Base-by-base conservation (phyloP, 2,797 vertebrate species). In the Karalla daura region DNA sequence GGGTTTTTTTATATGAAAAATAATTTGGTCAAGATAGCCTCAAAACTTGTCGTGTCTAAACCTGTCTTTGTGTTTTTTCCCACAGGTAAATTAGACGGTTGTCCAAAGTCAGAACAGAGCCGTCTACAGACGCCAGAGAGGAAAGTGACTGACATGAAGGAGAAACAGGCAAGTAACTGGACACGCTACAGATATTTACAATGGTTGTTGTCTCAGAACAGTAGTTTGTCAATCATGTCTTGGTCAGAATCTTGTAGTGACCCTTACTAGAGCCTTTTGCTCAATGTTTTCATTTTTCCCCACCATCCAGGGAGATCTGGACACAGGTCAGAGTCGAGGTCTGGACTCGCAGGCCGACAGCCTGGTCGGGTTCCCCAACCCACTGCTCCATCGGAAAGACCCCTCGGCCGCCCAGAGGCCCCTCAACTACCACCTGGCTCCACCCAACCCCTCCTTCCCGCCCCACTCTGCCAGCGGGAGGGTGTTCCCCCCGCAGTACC, bases 101-200 rank as follows among this genome's bases (percentile, higher is more conserved):
- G 92, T 91, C 86, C 91, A 76, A 97, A 96, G 86, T 83, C 94
- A 2, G 98, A 99, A 83, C 95, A 96, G 76, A 93, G 11, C 88
- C 95, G 96, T 85, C 95, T 97, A 85, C 94, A 95, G 78, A 99
- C 97, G 40, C 96, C 97, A 54, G 97, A 99, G 83, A 96, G 97
- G 84, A 99, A 98, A 78, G 85, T 84, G 11, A 3, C 93, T 33
- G 97, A 99, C 63, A 83, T 94, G 63, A 99, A 95, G 78, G 94
- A 94, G 30, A 95, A 98, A 87, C 96, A 95, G 96, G 98, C 95
- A 89, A 56, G 87, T 78, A n/a, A n/a, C 1, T 40, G 54, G 1
- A 30, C 9, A n/a, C n/a, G n/a, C n/a, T n/a, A n/a, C n/a, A n/a
- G n/a, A n/a, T n/a, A n/a, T n/a, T n/a, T n/a, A n/a, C n/a, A n/a